A percentile compares a stretch with the other conserved stretches of the same genome.
Evolutionary conservation across 2,888 invertebrate species (phyloP).

Genomic region (Empis stercorea): DNA sequence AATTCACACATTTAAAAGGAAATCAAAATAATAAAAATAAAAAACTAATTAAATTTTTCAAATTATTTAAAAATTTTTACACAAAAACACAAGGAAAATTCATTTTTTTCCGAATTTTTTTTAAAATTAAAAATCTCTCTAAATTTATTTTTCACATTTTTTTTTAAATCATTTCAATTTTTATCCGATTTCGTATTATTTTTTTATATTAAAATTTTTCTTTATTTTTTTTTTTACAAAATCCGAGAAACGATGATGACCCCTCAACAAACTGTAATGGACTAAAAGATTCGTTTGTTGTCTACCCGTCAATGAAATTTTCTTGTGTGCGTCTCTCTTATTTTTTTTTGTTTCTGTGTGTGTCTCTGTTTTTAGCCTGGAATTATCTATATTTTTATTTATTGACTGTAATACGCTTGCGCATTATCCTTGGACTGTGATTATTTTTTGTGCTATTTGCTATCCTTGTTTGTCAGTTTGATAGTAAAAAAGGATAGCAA

Average conservation of each 20-base stretch:
- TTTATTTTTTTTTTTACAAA: not conserved
- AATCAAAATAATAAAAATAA: not conserved
- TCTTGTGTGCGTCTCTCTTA: not conserved
- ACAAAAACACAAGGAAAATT: not conserved
- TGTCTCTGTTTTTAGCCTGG: not conserved
- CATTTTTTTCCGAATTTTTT: too few relatives aligned
- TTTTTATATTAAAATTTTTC: too few relatives aligned
- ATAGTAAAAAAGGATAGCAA: too few relatives aligned
- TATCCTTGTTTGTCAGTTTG: too few relatives aligned
- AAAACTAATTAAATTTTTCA: not conserved
- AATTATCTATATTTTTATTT: too few relatives aligned
- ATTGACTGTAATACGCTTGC: too few relatives aligned
- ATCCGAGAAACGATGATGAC: slow-evolving; percentile 12
- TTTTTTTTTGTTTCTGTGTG: not conserved
- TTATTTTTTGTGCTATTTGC: not conserved
- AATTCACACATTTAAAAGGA: not conserved
- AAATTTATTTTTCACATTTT: not conserved
- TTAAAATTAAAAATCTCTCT: too few relatives aligned
- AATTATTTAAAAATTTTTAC: not conserved
- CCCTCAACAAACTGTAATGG: slow-evolving; percentile 14
- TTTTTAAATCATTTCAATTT: too few relatives aligned
- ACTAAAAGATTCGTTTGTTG: slow-evolving; percentile 13
- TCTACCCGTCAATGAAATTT: not conserved
- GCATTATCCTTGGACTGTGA: not conserved
- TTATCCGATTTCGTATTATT: too few relatives aligned